phyloP scores from a whole-genome alignment of 2,113 vertebrate genomes.

The Phrynosoma platyrhinos region DNA sequence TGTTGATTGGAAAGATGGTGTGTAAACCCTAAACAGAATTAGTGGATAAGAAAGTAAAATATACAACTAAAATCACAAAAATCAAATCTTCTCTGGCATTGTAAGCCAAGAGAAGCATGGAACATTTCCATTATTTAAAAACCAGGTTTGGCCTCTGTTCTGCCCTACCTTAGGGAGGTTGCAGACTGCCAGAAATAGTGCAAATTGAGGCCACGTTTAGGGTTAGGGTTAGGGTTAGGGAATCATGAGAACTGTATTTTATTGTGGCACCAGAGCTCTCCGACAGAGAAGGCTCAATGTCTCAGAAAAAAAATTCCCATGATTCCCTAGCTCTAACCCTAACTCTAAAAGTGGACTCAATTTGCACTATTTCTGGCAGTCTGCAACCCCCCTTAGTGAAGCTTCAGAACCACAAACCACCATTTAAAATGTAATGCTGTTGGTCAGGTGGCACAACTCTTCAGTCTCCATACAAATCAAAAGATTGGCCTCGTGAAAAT shows the following conservation, averaged over 20 bases:
- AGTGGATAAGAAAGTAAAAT: not conserved
- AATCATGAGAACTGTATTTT: too few relatives aligned
- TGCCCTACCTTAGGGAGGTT: not conserved
- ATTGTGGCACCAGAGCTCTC: too few relatives aligned
- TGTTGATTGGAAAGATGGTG: not conserved
- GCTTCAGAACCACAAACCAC: not conserved
- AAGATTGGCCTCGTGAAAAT: not conserved
- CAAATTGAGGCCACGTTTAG: too few relatives aligned
- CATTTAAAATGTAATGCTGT: not conserved
- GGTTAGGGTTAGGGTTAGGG: too few relatives aligned
- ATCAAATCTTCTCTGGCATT: not conserved
- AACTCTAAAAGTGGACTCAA: too few relatives aligned
- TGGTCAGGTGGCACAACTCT: not conserved
- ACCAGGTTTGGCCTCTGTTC: not conserved
- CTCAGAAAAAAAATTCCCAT: too few relatives aligned
- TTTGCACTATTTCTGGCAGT: too few relatives aligned
- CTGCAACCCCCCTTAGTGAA: too few relatives aligned
- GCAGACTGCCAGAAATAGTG: too few relatives aligned
- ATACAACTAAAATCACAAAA: not conserved
- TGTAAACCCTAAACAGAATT: not conserved
- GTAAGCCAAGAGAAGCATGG: too few relatives aligned
- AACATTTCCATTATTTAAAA: not conserved
- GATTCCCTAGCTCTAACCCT: too few relatives aligned
- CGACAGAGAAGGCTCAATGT: too few relatives aligned
- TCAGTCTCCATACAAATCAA: not conserved